Percentiles rank a stretch among this genome's conserved stretches.
Evolutionary conservation across 2,113 vertebrate species (phyloP).

Genomic region (Hippoglossus stenolepis): DNA sequence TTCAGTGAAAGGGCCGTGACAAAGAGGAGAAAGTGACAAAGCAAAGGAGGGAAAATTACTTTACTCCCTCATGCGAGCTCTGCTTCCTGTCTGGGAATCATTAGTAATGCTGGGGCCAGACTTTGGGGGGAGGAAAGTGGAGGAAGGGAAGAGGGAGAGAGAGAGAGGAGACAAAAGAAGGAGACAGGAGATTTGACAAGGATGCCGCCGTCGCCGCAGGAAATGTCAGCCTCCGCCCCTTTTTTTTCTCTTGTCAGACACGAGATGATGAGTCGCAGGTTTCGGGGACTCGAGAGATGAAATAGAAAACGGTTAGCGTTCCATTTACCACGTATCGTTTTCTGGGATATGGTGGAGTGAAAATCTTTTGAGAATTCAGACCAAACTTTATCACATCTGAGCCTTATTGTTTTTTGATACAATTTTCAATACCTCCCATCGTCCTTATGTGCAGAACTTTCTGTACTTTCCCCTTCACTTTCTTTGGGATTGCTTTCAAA

Average conservation of each 20-base stretch:
- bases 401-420: neutral
- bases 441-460: too few species aligned
- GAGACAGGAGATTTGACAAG: constrained; percentile 50
- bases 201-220: constrained; percentile 45
- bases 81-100: constrained; percentile 78
- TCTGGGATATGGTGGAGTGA: constrained; percentile 20
- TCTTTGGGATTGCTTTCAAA: neutral
- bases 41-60: constrained; percentile 51
- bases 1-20: constrained; percentile 29
- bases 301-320: neutral
- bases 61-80: constrained; percentile 52
- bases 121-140: neutral
- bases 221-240: constrained; percentile 56
- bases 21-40: constrained; percentile 55
- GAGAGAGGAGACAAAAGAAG: constrained; percentile 57
- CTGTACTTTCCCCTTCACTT: neutral
- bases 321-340: constrained; percentile 11
- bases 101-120: constrained; percentile 68
- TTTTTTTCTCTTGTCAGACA: constrained; percentile 27
- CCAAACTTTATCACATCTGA: constrained; percentile 8
- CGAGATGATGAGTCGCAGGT: constrained; percentile 54
- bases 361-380: constrained; percentile 21
- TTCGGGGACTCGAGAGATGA: constrained; percentile 21
- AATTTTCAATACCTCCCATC: neutral
- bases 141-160: constrained; percentile 15